Evolutionary conservation across 2,888 invertebrate genomes (phyloP).

Genomic region (Clitarchus hookeri): DNA sequence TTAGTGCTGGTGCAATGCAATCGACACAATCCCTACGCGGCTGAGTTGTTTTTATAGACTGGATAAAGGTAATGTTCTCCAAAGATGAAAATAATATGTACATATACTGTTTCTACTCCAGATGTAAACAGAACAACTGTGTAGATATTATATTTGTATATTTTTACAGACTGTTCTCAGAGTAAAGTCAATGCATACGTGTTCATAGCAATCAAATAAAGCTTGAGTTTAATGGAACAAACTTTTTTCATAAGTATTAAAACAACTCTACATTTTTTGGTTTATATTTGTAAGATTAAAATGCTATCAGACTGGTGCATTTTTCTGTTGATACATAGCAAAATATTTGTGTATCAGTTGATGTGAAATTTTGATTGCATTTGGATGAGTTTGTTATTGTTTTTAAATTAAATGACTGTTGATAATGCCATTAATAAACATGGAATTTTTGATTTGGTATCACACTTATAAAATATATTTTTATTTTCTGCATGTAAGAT

Average conservation of each 20-base stretch:
- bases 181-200: conserved; percentile 14
- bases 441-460: not conserved
- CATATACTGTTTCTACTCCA: conserved; percentile 2
- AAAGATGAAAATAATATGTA: conserved; percentile 14
- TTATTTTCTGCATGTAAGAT: not conserved
- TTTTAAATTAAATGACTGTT: conserved; percentile 14
- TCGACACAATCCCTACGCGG: conserved; percentile 6
- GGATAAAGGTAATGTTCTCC: conserved; percentile 10
- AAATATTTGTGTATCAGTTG: not conserved
- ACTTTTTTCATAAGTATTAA: not conserved
- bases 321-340: not conserved
- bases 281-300: not conserved
- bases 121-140: conserved; percentile 10
- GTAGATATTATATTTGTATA: conserved; percentile 14
- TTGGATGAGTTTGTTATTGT: not conserved
- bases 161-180: conserved; percentile 14
- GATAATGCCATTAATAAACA: conserved; percentile 9
- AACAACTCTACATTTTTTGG: not conserved
- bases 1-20: conserved; percentile 14
- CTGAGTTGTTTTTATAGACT: conserved; percentile 14
- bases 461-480: not conserved
- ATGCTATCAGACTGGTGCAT: not conserved
- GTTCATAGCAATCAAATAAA: conserved; percentile 7
- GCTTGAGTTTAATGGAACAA: not conserved
- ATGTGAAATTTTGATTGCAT: conserved; percentile 9